Percentiles rank a stretch among this genome's conserved stretches.
Evolutionary conservation across 2,113 vertebrate genomes (phyloP).

Genomic region (Copsychus sechellarum): DNA sequence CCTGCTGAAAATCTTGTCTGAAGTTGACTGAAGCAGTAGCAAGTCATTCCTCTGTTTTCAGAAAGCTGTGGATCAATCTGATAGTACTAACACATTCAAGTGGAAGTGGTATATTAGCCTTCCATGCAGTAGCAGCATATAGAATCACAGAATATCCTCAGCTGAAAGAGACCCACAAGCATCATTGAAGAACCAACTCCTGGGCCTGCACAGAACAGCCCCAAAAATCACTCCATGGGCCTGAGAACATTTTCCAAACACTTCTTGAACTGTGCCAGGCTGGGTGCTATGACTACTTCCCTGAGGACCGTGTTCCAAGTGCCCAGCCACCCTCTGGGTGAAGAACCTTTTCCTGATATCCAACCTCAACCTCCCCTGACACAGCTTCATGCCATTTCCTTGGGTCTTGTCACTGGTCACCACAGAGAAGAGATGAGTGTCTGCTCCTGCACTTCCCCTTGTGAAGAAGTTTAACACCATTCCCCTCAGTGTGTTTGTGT

Average conservation of each 20-base stretch:
- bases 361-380: neutral
- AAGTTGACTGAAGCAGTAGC: neutral
- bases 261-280: neutral
- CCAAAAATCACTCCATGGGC: neutral
- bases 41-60: neutral
- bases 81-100: neutral
- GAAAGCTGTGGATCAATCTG: neutral
- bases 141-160: neutral
- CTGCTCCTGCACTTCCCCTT: neutral
- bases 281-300: neutral
- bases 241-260: neutral
- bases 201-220: neutral
- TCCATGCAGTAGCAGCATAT: neutral
- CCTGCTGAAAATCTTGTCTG: neutral
- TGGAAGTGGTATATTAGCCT: neutral
- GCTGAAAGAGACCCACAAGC: neutral
- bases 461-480: neutral
- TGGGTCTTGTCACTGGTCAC: neutral
- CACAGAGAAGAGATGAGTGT: neutral
- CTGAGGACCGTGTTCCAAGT: neutral
- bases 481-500: neutral
- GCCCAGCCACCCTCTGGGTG: neutral
- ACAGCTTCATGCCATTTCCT: neutral
- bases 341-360: neutral
- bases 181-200: neutral